Evolutionary conservation across 2,888 invertebrate species (phyloP).

Genomic region (Steromphala cineraria): DNA sequence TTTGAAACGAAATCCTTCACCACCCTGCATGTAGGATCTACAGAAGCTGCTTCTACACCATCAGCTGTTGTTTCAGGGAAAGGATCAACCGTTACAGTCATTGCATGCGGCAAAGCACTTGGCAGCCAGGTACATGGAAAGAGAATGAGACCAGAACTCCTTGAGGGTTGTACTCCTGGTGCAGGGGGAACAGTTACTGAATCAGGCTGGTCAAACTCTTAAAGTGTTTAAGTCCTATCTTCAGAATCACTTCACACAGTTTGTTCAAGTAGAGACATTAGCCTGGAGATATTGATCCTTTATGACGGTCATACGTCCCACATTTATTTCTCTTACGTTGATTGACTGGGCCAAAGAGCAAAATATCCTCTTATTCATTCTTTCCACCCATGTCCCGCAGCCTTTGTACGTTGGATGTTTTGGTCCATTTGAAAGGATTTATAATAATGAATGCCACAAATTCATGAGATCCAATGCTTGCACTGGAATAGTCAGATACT

Average conservation of each 20-base stretch:
- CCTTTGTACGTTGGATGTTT: too few species aligned
- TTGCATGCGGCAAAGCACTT: conserved; percentile 30
- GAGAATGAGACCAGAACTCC: conserved; percentile 24
- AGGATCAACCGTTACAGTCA: conserved; percentile 26
- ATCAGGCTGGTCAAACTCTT: conserved; percentile 32
- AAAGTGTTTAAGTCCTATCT: conserved; percentile 30
- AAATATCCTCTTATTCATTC: too few species aligned
- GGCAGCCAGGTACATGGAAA: conserved; percentile 26
- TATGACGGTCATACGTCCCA: too few species aligned
- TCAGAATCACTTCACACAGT: conserved; percentile 22
- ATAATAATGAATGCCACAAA: too few species aligned
- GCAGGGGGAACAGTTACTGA: conserved; percentile 29
- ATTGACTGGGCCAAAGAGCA: too few species aligned
- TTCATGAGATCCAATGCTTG: too few species aligned
- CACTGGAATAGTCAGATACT: too few species aligned
- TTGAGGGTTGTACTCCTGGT: background rate
- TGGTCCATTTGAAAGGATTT: too few species aligned
- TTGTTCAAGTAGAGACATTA: too few species aligned
- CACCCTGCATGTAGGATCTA: background rate
- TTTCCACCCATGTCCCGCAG: too few species aligned
- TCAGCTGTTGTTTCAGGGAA: background rate
- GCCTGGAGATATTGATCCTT: too few species aligned
- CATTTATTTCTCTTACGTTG: too few species aligned
- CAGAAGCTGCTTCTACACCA: background rate
- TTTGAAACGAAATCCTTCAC: background rate